phyloP scores from a whole-genome alignment of 2,797 vertebrate species.

The Brotula barbata region DNA sequence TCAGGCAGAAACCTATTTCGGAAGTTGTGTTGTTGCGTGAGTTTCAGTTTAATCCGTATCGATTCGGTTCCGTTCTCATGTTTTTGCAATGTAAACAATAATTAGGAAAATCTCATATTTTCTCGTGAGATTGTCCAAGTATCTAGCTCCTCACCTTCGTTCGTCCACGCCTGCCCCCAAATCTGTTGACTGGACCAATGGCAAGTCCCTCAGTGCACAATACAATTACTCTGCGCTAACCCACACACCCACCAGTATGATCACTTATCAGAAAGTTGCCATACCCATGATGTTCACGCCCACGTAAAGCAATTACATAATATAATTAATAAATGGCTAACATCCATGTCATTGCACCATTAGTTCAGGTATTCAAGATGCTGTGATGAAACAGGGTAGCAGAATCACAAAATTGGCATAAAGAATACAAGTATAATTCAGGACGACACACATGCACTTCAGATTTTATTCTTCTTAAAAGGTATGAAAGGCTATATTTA shows the following conservation, averaged over 20 bases:
- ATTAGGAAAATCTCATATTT: slow-evolving; percentile 89
- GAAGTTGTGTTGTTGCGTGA: slow-evolving; percentile 57
- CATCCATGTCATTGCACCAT: neutral
- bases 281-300: slow-evolving; percentile 34
- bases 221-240: slow-evolving; percentile 61
- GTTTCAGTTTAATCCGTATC: slow-evolving; percentile 84
- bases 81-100: slow-evolving; percentile 91
- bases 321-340: neutral
- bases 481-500: slow-evolving; percentile 47
- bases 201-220: slow-evolving; percentile 55
- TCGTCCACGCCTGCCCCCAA: slow-evolving; percentile 73
- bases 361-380: neutral
- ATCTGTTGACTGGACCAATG: slow-evolving; percentile 67
- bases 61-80: slow-evolving; percentile 89
- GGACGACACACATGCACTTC: neutral
- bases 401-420: no score
- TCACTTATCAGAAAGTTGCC: slow-evolving; percentile 59
- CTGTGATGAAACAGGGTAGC: neutral
- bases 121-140: slow-evolving; percentile 89
- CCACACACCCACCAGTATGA: slow-evolving; percentile 37
- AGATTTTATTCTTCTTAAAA: slow-evolving; percentile 40
- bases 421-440: neutral
- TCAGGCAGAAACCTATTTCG: slow-evolving; percentile 52
- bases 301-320: slow-evolving; percentile 24
- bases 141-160: slow-evolving; percentile 64